Evolutionary conservation across 1,140 invertebrate species (phyloP).

Genomic region (Caenorhabditis brenneri): DNA sequence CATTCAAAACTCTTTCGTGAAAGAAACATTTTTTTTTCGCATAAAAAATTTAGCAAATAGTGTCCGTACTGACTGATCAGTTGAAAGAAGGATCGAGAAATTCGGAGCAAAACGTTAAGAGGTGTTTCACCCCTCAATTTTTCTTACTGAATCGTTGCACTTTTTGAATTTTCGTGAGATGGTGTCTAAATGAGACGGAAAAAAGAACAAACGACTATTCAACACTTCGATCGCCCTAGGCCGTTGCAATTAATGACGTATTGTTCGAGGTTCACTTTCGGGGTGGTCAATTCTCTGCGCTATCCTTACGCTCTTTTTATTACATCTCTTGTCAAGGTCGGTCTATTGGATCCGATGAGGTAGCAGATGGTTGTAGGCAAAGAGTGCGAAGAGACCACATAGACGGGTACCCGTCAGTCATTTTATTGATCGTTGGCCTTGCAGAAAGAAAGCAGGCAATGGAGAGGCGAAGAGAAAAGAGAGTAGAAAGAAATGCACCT

Average conservation of each 20-base stretch:
- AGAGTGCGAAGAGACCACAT: conserved; percentile 2
- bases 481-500: conserved; percentile 16
- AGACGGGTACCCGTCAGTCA: background rate
- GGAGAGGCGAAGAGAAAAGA: background rate
- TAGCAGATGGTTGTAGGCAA: conserved; percentile 26
- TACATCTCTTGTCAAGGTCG: conserved; percentile 25
- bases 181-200: background rate
- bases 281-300: background rate
- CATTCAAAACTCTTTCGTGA: too few relatives aligned
- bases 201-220: background rate
- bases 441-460: background rate
- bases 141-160: too few relatives aligned
- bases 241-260: conserved; percentile 31
- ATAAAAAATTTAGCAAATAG: too few relatives aligned
- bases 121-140: too few relatives aligned
- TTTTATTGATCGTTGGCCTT: conserved; percentile 36
- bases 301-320: background rate
- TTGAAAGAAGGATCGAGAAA: too few relatives aligned
- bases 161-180: too few relatives aligned
- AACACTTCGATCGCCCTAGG: background rate
- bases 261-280: conserved; percentile 23
- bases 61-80: too few relatives aligned
- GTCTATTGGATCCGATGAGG: background rate
- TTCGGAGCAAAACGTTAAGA: too few relatives aligned
- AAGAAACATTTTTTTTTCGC: too few relatives aligned